Base-by-base conservation (phyloP, 1,140 invertebrate species). In the Drosophila malerkotliana region DNA sequence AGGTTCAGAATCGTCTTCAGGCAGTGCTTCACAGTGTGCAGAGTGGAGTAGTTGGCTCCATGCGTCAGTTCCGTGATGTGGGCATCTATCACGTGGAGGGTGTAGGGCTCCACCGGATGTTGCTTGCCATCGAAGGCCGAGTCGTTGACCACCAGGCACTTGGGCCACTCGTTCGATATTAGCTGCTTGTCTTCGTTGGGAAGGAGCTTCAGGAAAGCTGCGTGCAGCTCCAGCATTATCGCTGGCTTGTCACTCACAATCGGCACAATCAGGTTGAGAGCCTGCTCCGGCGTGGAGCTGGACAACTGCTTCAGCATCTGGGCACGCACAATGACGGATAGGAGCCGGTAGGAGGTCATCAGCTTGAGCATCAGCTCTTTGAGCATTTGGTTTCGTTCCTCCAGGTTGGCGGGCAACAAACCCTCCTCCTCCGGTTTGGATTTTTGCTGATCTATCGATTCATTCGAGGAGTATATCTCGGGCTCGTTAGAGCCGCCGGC, bases 161-260 rank as follows among this genome's bases (percentile, higher is more conserved):
- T 91, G 9, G 84, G 77, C 91, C 91, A 92, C 51, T 92, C 91
- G 15, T 80, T 82, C 0, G 78, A 82, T 28, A 92, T 87, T 4
- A 90, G 44, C 39, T 92, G 90, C 9, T 92, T 92, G 61, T 92
- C 90, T 56, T 85, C 80, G n/a, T 90, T 91, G 2, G 90, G 78
- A 6, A 91, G 28, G 0, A 92, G 59, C 34, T 91, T 91, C 0
- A 92, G 55, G 18, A 92, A 92, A 1, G 90, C 77, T 0, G 71
- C 75, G 53, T 89, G 79, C n/a, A 92, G 26, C 10, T 92, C 91
- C 41, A 88, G 21, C 71, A 80, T 89, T 26, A 90, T 90, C 0
- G 80, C 72, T 4, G 87, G 85, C 41, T 92, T 91, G 10, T 88
- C 80, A 28, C 90, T 90, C n/a, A 83, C 81, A 51, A 92, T 85